Evolutionary conservation across 1,140 invertebrate species (phyloP).

Genomic region (Campoletis sonorensis): DNA sequence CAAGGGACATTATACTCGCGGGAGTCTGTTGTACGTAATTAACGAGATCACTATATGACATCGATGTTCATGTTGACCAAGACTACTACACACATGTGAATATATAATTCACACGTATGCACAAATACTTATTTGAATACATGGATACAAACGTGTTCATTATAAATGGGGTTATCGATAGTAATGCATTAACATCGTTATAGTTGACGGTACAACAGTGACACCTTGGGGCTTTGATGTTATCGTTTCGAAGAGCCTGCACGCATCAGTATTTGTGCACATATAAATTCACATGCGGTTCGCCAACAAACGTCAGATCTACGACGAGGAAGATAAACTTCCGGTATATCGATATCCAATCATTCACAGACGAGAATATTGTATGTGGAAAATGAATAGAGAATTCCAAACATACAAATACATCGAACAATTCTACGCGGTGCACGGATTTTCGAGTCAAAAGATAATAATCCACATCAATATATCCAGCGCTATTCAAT

Average conservation of each 20-base stretch:
- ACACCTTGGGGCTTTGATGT: neutral
- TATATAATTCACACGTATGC: too few species aligned
- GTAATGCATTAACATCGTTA: conserved; percentile 33
- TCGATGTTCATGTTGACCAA: conserved; percentile 39
- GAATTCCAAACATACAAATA: neutral
- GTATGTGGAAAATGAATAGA: neutral
- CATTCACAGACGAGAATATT: neutral
- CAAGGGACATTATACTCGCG: neutral
- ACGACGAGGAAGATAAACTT: conserved; percentile 5
- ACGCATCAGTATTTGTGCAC: neutral
- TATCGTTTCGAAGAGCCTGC: neutral
- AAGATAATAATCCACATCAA: too few species aligned
- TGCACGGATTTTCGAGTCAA: neutral
- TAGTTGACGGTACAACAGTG: neutral
- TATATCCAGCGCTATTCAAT: too few species aligned
- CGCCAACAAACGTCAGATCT: neutral
- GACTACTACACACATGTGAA: neutral
- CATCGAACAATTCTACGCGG: too few species aligned
- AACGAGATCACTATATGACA: conserved; percentile 53
- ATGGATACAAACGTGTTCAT: neutral
- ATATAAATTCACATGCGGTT: neutral
- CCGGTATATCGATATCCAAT: neutral
- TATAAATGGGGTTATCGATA: conserved; percentile 9
- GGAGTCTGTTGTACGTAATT: conserved; percentile 42
- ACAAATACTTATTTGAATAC: too few species aligned